phyloP scores from a whole-genome alignment of 2,888 invertebrate species.

The Trachelus iudaicus region DNA sequence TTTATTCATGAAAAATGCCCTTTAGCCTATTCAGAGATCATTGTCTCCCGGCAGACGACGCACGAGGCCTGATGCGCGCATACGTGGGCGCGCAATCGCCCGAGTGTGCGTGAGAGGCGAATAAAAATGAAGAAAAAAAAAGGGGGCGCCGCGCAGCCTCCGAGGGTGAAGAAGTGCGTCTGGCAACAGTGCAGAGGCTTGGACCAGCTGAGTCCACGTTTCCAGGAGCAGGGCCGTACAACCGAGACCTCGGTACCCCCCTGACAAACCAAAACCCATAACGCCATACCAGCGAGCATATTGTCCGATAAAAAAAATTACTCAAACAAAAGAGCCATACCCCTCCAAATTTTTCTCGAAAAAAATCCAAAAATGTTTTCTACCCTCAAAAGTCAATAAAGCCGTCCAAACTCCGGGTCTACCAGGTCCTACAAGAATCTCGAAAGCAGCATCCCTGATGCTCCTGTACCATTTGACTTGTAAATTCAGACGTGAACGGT shows the following conservation, averaged over 20 bases:
- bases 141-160: conserved; percentile 28
- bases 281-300: too few species aligned
- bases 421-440: too few species aligned
- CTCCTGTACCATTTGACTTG: too few species aligned
- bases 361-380: too few species aligned
- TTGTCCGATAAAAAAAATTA: too few species aligned
- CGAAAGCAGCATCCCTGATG: too few species aligned
- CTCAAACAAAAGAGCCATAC: too few species aligned
- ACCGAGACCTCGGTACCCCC: neutral
- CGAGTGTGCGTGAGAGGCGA: conserved; percentile 22
- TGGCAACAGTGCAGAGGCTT: conserved; percentile 41
- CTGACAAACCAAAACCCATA: too few species aligned
- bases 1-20: neutral
- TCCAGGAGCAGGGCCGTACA: conserved; percentile 20
- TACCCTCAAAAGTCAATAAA: too few species aligned
- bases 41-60: neutral
- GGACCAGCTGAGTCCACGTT: conserved; percentile 34
- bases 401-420: too few species aligned
- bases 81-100: conserved; percentile 10
- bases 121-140: conserved; percentile 28
- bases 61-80: conserved; percentile 2
- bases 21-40: conserved; percentile 3
- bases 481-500: too few species aligned
- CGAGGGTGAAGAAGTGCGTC: conserved; percentile 34
- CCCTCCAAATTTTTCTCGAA: too few species aligned